Evolutionary conservation across 2,797 vertebrate species (phyloP), one percentile per base, ranked within the genome.

Genomic region (Geotrypetes seraphini): DNA sequence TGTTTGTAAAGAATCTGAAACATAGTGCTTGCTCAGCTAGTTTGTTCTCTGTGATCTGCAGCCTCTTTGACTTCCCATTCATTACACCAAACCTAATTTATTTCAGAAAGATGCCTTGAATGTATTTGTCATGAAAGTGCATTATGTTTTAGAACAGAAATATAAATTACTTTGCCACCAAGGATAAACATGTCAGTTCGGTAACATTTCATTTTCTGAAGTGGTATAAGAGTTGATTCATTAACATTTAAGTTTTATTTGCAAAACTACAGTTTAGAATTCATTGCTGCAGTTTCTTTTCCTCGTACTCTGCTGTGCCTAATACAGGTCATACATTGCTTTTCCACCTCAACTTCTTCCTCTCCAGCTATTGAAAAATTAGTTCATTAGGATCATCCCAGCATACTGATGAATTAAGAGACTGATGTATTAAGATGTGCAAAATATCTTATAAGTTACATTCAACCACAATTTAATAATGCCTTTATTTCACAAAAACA

Each of bases 331-430:
- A 24, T 13, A 24, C 13, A 24, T 8, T 24, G 4, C 3, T 5
- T 25, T 39, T 32, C 8, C 31, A 20, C 30, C 30, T 47, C 35
- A 50, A 46, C 30, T 15, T 35, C 9, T 10, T 23, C 22, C 36
- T 25, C 19, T 44, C 12, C 25, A 15, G 5, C 14, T 31, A 35
- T 16, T 10, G 2, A 17, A 37, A 28, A n/a, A n/a, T n/a, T n/a
- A n/a, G n/a, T n/a, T n/a, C n/a, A n/a, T n/a, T n/a, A n/a, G n/a
- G n/a, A n/a, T n/a, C n/a, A n/a, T n/a, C n/a, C n/a, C n/a, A n/a
- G n/a, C n/a, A n/a, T n/a, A n/a, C n/a, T n/a, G n/a, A n/a, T n/a
- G n/a, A n/a, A n/a, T n/a, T n/a, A n/a, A n/a, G n/a, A n/a, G n/a
- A n/a, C n/a, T n/a, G n/a, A n/a, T n/a, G n/a, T n/a, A n/a, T n/a